These are phyloP conservation scores for Solenopsis invicta DNA, from an alignment of 1,140 invertebrate species.

Conservation along the genomic window DNA sequence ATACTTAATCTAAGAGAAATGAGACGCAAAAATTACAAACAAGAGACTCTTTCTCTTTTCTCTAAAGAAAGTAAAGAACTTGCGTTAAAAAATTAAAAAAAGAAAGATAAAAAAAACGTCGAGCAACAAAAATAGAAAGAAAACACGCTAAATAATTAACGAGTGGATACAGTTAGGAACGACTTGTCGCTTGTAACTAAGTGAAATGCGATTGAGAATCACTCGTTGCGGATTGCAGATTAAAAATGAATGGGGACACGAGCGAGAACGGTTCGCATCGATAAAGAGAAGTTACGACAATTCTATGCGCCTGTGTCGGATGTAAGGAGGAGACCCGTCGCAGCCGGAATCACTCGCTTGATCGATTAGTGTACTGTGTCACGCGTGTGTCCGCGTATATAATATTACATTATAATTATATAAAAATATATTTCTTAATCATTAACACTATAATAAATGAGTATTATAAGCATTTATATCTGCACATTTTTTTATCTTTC, in stretches of 20 bases:
- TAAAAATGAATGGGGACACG: conserved; percentile 19
- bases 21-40: neutral
- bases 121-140: neutral
- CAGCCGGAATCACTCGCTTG: conserved; percentile 64
- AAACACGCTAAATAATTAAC: neutral
- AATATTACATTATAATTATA: conserved; percentile 86
- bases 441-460: conserved; percentile 87
- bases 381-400: conserved; percentile 58
- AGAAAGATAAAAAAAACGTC: neutral
- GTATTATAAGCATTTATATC: conserved; percentile 86
- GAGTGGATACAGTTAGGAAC: conserved; percentile 28
- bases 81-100: conserved; percentile 11
- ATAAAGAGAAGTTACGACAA: conserved; percentile 25
- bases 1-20: neutral
- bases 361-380: conserved; percentile 71
- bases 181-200: conserved; percentile 21
- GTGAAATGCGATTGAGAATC: conserved; percentile 22
- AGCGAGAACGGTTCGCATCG: neutral
- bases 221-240: conserved; percentile 13
- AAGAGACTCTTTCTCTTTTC: neutral
- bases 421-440: conserved; percentile 87
- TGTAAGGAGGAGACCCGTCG: conserved; percentile 69
- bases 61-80: neutral
- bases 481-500: conserved; percentile 66
- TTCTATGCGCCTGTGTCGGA: conserved; percentile 57